A percentile compares a stretch with the other conserved stretches of the same genome.
Evolutionary conservation across 1,140 invertebrate genomes (phyloP).

Genomic region (Drosophila pseudoananassae): DNA sequence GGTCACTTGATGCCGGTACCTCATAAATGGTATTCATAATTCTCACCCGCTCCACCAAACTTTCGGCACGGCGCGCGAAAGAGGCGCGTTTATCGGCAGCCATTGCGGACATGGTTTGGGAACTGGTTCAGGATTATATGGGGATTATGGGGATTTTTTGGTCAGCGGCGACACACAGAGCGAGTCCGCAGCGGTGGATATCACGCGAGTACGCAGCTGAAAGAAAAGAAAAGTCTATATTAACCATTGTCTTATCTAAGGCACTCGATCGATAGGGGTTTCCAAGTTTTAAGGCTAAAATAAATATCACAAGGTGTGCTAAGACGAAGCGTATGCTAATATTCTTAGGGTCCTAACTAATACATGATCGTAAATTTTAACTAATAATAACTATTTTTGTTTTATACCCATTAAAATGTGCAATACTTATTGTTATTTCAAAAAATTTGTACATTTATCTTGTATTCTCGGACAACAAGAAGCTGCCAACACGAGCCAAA

Average conservation of each 20-base stretch:
- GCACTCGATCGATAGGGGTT: slow-evolving; percentile 34
- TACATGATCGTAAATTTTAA: not conserved
- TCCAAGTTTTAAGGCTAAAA: slow-evolving; percentile 8
- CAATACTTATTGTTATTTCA: not conserved
- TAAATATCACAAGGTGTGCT: slow-evolving; percentile 28
- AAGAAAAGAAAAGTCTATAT: slow-evolving; percentile 26
- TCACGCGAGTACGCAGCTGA: slow-evolving; percentile 7
- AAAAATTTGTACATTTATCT: not conserved
- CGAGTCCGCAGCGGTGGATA: not conserved
- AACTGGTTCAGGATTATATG: slow-evolving; percentile 8
- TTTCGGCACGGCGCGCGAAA: slow-evolving; percentile 82
- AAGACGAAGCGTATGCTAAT: slow-evolving; percentile 18
- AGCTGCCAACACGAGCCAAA: slow-evolving; percentile 27
- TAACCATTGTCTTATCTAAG: slow-evolving; percentile 35
- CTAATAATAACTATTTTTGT: not conserved
- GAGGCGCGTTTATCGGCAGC: slow-evolving; percentile 73
- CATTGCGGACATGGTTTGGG: slow-evolving; percentile 46
- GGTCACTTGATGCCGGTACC: slow-evolving; percentile 83
- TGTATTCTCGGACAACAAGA: not conserved
- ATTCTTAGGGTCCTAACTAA: not conserved
- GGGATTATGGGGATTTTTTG: slow-evolving; percentile 4
- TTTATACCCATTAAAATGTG: not conserved
- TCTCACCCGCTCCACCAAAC: slow-evolving; percentile 84
- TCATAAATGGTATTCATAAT: slow-evolving; percentile 83
- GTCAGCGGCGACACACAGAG: slow-evolving; percentile 16